A percentile compares a stretch with the other conserved stretches of the same genome.
These are phyloP conservation scores for Esox niger DNA, from an alignment of 2,113 vertebrate genomes.

Conservation along the genomic window DNA sequence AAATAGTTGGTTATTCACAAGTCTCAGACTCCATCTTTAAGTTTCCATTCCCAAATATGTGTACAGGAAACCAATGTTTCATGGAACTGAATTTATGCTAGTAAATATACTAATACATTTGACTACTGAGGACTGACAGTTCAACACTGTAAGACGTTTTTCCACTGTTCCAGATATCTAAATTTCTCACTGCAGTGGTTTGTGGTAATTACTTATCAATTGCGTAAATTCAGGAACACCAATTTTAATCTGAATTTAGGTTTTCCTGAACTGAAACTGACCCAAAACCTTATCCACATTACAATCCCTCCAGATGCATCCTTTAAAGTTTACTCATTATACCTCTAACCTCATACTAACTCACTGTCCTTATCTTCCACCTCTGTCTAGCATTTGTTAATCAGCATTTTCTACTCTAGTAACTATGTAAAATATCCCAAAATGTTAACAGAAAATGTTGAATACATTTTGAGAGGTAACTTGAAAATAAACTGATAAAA, in stretches of 20 bases:
- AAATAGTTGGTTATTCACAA: too few species aligned
- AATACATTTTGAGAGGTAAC: slow-evolving; percentile 63
- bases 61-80: background rate
- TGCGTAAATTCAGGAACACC: too few species aligned
- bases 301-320: too few species aligned
- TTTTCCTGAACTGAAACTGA: too few species aligned
- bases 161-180: background rate
- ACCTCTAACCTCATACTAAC: slow-evolving; percentile 23
- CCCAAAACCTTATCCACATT: too few species aligned
- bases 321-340: slow-evolving; percentile 19
- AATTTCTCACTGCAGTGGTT: background rate
- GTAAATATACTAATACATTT: background rate
- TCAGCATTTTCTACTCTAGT: slow-evolving; percentile 64
- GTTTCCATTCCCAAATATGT: background rate
- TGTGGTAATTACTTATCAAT: too few species aligned
- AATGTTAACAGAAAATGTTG: slow-evolving; percentile 46
- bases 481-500: slow-evolving; percentile 51
- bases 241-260: too few species aligned
- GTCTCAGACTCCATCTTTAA: too few species aligned
- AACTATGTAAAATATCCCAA: slow-evolving; percentile 59
- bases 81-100: slow-evolving; percentile 24
- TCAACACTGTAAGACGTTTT: background rate
- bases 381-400: slow-evolving; percentile 54
- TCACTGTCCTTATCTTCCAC: slow-evolving; percentile 17
- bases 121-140: background rate